Evolutionary conservation across 1,140 invertebrate genomes (phyloP).

Genomic region (Achatina immaculata): DNA sequence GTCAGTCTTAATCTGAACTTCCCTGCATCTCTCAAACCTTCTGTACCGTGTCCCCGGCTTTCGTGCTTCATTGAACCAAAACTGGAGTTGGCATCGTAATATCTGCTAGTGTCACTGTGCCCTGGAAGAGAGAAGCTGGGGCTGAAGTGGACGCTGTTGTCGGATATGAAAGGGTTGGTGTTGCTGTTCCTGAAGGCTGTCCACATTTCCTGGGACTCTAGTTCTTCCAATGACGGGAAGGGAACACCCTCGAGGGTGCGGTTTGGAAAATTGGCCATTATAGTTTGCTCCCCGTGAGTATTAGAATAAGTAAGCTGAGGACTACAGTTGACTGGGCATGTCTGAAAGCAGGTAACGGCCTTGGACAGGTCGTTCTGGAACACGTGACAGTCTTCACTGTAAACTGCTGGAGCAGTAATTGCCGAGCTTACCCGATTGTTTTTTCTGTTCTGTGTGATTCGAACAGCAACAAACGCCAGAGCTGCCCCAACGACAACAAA

Average conservation of each 20-base stretch:
- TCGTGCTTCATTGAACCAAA: slow-evolving; percentile 17
- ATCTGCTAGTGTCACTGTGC: not conserved
- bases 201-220: not conserved
- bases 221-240: not conserved
- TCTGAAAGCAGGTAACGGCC: not conserved
- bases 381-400: not conserved
- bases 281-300: not conserved
- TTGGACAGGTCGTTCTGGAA: not conserved
- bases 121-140: not conserved
- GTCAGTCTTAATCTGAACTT: not conserved
- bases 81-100: not conserved
- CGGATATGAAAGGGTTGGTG: not conserved
- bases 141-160: not conserved
- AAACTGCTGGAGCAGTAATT: not conserved
- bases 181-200: not conserved
- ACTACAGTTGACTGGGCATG: not conserved
- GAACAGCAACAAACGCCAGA: slow-evolving; percentile 3
- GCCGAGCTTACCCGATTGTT: not conserved
- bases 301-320: not conserved
- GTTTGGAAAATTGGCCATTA: no score
- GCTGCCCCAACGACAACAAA: not conserved
- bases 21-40: not conserved
- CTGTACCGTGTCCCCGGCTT: not conserved
- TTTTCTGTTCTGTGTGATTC: not conserved
- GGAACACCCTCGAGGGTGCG: not conserved